These are phyloP conservation scores for Capreolus pygargus DNA, from an alignment of 2,113 vertebrate genomes.

Conservation along the genomic window DNA sequence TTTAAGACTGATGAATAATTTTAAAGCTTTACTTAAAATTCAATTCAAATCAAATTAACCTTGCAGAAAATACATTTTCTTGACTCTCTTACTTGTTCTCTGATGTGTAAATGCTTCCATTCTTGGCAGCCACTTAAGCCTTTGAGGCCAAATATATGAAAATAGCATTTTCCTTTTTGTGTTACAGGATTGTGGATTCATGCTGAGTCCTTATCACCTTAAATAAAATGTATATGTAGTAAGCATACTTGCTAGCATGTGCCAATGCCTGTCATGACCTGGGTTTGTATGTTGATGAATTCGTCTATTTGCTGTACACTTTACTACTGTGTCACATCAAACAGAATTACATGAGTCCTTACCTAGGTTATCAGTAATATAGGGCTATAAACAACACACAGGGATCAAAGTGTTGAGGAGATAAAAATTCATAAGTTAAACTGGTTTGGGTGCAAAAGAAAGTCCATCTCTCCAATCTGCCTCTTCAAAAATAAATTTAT, in stretches of 20 bases:
- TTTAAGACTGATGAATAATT: background rate
- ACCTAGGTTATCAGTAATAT: background rate
- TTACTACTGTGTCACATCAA: background rate
- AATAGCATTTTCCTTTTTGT: conserved; percentile 37
- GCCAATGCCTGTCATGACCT: background rate
- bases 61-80: conserved; percentile 37
- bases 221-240: background rate
- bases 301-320: background rate
- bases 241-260: background rate
- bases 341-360: background rate
- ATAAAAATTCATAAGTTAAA: conserved; percentile 6
- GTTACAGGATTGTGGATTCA: background rate
- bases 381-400: background rate
- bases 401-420: background rate
- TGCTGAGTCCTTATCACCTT: background rate
- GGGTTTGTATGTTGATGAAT: background rate
- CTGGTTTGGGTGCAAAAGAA: background rate
- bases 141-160: conserved; percentile 18
- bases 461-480: background rate
- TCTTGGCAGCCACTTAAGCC: background rate
- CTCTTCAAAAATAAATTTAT: conserved; percentile 5
- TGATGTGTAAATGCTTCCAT: background rate
- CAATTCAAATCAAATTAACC: conserved; percentile 21
- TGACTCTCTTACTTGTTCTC: conserved; percentile 22
- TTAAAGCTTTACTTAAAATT: conserved; percentile 37